Evolutionary conservation across 2,113 vertebrate genomes (phyloP).

Genomic region (Bombycilla garrulus): DNA sequence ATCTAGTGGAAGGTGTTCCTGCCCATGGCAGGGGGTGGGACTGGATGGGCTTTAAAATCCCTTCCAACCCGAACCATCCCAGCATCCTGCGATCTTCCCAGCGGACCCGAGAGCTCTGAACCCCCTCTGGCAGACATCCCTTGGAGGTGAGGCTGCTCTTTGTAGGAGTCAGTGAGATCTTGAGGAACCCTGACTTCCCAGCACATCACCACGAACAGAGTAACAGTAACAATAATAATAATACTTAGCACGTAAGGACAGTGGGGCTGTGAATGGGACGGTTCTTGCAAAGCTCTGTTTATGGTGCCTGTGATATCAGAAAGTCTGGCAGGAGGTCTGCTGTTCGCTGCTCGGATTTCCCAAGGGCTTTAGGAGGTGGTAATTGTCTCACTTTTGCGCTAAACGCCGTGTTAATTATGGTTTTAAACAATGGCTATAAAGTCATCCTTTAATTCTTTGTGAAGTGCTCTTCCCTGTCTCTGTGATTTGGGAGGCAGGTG

Average conservation of each 20-base stretch:
- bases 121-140: no score
- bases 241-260: not conserved
- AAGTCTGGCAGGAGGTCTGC: conserved; percentile 12
- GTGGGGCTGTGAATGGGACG: not conserved
- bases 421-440: conserved; percentile 34
- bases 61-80: not conserved
- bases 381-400: conserved; percentile 50
- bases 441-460: not conserved
- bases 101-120: not conserved
- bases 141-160: not conserved
- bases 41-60: not conserved
- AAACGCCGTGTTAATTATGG: conserved; percentile 21
- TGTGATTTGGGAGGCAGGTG: not conserved
- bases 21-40: not conserved
- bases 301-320: conserved; percentile 10
- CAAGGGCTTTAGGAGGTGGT: conserved; percentile 26
- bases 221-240: not conserved
- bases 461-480: not conserved
- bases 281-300: not conserved
- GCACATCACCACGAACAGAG: not conserved
- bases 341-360: not conserved
- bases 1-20: not conserved
- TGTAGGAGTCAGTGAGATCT: not conserved
- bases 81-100: not conserved
- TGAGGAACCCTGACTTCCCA: not conserved